phyloP scores from a whole-genome alignment of 1,140 invertebrate species.

The Formica selysi region DNA sequence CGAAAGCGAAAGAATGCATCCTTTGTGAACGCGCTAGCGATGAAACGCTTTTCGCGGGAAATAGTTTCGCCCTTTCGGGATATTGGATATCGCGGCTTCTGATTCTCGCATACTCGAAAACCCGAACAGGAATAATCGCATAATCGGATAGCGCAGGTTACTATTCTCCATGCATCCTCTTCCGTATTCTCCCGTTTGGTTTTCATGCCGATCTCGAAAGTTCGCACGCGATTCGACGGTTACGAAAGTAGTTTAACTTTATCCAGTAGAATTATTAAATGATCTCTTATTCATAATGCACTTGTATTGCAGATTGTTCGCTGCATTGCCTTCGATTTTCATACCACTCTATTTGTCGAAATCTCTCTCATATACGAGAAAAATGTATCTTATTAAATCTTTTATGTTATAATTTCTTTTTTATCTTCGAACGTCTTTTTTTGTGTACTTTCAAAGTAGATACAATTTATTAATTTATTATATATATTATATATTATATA shows the following conservation, averaged over 20 bases:
- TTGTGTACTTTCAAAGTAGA: neutral
- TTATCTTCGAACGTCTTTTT: neutral
- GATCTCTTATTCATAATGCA: constrained; percentile 36
- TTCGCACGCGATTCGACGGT: constrained; percentile 61
- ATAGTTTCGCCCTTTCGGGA: constrained; percentile 37
- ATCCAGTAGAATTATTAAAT: constrained; percentile 56
- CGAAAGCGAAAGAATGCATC: neutral
- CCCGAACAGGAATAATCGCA: constrained; percentile 55
- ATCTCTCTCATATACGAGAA: neutral
- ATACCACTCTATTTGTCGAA: neutral
- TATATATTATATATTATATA: neutral
- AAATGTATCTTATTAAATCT: neutral
- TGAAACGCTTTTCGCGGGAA: constrained; percentile 24
- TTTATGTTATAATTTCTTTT: neutral
- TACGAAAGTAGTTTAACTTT: constrained; percentile 67
- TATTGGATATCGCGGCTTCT: constrained; percentile 43
- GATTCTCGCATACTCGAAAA: constrained; percentile 48
- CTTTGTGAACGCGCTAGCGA: constrained; percentile 7
- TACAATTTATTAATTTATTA: neutral
- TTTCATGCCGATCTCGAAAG: constrained; percentile 35
- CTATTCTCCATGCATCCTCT: constrained; percentile 17
- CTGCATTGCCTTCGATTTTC: neutral
- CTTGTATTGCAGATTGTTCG: constrained; percentile 21
- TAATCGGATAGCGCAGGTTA: constrained; percentile 51
- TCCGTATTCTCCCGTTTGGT: constrained; percentile 31